Evolutionary conservation across 2,888 invertebrate species (phyloP).

Genomic region (Diplazon laetatorius): DNA sequence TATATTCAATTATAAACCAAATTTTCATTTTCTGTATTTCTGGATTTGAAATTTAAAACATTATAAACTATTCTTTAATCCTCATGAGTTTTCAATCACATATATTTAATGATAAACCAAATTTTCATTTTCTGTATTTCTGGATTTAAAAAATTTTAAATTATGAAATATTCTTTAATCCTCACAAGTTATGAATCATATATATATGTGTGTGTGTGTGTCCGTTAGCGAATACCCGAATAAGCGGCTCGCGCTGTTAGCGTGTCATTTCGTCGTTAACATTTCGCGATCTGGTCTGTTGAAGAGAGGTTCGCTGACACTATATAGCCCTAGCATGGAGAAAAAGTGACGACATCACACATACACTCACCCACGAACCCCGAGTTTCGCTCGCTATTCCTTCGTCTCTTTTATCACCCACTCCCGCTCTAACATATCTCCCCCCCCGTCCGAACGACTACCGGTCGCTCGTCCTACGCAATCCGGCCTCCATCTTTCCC

Average conservation of each 20-base stretch:
- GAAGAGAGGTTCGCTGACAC: background rate
- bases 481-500: constrained; percentile 39
- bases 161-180: too few species aligned
- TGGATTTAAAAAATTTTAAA: too few species aligned
- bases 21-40: too few species aligned
- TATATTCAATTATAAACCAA: too few species aligned
- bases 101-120: too few species aligned
- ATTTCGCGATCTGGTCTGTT: constrained; percentile 61
- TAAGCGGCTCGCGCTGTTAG: constrained; percentile 57
- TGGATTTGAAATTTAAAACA: too few species aligned
- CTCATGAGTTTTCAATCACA: too few species aligned
- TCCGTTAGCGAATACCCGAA: constrained; percentile 41
- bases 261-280: constrained; percentile 68
- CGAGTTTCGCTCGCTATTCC: constrained; percentile 14
- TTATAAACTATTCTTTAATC: too few species aligned
- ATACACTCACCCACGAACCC: background rate
- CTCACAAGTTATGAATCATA: too few species aligned
- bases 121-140: too few species aligned
- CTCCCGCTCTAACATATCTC: constrained; percentile 12
- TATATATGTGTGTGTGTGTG: too few species aligned
- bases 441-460: background rate
- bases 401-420: constrained; percentile 32
- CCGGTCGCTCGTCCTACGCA: background rate
- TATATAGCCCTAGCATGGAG: background rate
- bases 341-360: background rate